These are phyloP conservation scores for Tupiocoris notatus DNA, from an alignment of 2,888 invertebrate genomes.

Conservation along the genomic window DNA sequence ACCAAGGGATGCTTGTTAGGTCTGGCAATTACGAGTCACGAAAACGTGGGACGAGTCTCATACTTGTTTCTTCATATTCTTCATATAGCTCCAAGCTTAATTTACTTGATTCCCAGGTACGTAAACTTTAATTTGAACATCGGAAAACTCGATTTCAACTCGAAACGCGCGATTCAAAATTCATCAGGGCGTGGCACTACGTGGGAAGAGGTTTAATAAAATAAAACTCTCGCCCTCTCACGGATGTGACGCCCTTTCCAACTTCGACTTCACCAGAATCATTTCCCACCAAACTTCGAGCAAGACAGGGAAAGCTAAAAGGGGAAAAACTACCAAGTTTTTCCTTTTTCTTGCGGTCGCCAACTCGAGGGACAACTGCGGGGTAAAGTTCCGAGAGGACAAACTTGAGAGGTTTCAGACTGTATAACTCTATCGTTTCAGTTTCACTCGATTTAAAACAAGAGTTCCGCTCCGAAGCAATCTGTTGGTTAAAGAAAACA, in stretches of 20 bases:
- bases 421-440: neutral
- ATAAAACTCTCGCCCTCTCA: neutral
- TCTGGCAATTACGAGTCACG: too few species aligned
- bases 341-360: neutral
- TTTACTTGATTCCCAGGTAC: too few species aligned
- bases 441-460: neutral
- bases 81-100: too few species aligned
- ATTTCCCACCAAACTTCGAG: neutral
- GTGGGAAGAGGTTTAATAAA: neutral
- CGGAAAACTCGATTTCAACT: too few species aligned
- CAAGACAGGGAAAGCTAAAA: neutral
- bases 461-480: neutral
- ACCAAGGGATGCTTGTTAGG: too few species aligned
- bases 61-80: too few species aligned
- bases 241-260: neutral
- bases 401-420: neutral
- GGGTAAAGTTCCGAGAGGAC: neutral
- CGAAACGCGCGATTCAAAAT: too few species aligned
- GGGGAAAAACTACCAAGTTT: neutral
- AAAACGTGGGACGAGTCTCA: too few species aligned
- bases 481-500: neutral
- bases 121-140: too few species aligned
- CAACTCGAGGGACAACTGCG: neutral
- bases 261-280: neutral
- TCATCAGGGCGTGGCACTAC: neutral